These are phyloP conservation scores for Drosophila willistoni DNA, from an alignment of 1,140 invertebrate species.

Conservation along the genomic window DNA sequence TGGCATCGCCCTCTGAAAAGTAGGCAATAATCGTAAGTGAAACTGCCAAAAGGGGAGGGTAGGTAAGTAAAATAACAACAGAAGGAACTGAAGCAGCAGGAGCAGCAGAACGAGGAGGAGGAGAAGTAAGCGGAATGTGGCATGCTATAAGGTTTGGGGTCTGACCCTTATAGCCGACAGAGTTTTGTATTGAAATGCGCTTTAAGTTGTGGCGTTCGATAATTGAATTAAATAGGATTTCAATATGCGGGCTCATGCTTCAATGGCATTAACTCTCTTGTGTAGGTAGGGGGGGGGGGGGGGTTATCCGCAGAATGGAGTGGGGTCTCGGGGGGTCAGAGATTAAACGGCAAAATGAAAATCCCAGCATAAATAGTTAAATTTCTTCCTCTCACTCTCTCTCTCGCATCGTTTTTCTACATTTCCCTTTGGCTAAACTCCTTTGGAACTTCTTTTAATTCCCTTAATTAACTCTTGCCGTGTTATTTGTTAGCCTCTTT, in stretches of 20 bases:
- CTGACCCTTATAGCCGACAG: slow-evolving; percentile 27
- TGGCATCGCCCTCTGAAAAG: slow-evolving; percentile 47
- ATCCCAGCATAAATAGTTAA: slow-evolving; percentile 5
- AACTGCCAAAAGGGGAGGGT: slow-evolving; percentile 35
- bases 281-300: background rate
- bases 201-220: slow-evolving; percentile 74
- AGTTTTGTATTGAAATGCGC: slow-evolving; percentile 59
- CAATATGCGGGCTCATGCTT: slow-evolving; percentile 66
- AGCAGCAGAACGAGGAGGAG: background rate
- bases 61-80: slow-evolving; percentile 4
- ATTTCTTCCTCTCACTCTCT: background rate
- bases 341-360: slow-evolving; percentile 10
- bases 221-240: slow-evolving; percentile 80
- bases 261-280: slow-evolving; percentile 33
- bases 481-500: slow-evolving; percentile 23
- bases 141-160: slow-evolving; percentile 9
- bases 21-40: slow-evolving; percentile 81
- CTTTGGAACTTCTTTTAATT: slow-evolving; percentile 2
- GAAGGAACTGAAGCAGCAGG: background rate
- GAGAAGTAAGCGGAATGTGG: background rate
- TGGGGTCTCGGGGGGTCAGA: background rate
- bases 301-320: background rate
- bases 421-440: background rate
- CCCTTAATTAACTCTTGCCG: slow-evolving; percentile 46
- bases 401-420: background rate